phyloP scores from a whole-genome alignment of 1,140 invertebrate species.

The Eufriesea mexicana region DNA sequence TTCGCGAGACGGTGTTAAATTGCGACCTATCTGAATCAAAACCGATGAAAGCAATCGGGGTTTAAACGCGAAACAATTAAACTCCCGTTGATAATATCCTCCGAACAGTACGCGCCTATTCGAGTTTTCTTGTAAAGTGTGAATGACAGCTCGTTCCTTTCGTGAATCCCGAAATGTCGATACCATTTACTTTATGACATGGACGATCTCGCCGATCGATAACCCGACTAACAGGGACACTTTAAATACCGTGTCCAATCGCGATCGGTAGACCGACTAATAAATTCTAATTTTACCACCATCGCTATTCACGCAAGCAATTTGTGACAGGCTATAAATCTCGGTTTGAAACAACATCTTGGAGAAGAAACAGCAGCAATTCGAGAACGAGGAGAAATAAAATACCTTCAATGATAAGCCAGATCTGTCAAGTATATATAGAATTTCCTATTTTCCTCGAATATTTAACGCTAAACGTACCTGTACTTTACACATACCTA shows the following conservation, averaged over 20 bases:
- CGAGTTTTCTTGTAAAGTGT: neutral
- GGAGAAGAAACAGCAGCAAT: no score
- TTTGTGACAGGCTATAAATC: no score
- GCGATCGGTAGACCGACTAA: neutral
- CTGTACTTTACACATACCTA: no score
- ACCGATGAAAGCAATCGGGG: neutral
- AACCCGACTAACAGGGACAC: neutral
- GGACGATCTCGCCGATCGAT: neutral
- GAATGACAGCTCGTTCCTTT: neutral
- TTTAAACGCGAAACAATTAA: conserved; percentile 17
- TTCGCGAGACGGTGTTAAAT: conserved; percentile 9
- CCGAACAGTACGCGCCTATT: neutral
- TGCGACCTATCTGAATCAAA: neutral
- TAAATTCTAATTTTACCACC: neutral
- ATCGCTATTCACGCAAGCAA: no score
- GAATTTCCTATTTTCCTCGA: no score
- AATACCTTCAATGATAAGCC: no score
- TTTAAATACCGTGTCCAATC: neutral
- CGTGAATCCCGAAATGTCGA: no score
- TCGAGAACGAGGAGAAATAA: no score
- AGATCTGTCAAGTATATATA: no score
- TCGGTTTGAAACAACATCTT: no score
- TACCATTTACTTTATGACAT: neutral
- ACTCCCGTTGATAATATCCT: neutral
- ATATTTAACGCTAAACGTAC: no score